phyloP scores from a whole-genome alignment of 2,797 vertebrate genomes.

The Gorsachius magnificus region DNA sequence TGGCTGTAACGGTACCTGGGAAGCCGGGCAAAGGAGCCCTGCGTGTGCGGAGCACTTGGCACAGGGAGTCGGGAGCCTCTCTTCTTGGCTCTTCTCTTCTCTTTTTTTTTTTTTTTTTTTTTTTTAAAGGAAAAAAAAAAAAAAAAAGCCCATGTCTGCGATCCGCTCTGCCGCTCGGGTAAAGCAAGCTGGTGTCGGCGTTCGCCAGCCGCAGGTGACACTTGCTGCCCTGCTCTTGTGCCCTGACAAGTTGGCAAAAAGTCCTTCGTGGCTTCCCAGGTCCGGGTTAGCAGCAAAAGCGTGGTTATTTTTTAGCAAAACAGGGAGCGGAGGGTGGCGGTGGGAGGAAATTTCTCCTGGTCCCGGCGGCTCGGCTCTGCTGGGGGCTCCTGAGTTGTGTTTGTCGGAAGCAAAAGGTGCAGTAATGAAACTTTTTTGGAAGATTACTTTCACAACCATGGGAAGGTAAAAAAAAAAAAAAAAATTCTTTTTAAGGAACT shows the following conservation, averaged over 20 bases:
- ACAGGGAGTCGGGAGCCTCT: background rate
- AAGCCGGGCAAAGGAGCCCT: background rate
- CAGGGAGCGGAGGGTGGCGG: background rate
- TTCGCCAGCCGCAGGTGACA: background rate
- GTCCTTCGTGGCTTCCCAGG: background rate
- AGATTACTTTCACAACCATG: background rate
- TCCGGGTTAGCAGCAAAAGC: background rate
- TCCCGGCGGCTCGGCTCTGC: background rate
- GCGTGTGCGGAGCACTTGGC: accelerated
- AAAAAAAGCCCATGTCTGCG: background rate
- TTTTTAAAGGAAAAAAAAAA: background rate
- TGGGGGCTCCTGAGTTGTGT: accelerated
- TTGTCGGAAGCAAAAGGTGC: accelerated
- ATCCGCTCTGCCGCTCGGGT: background rate
- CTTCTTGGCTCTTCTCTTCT: too few species aligned
- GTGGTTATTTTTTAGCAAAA: background rate
- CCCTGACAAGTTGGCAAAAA: background rate
- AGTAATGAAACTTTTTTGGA: background rate
- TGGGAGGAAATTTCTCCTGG: background rate
- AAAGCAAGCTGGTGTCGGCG: background rate
- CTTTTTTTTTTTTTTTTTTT: background rate
- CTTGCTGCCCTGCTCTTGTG: background rate
- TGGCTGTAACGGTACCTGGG: background rate
- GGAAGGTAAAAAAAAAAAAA: background rate
- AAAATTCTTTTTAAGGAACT: background rate